Evolutionary conservation across 2,797 vertebrate species (phyloP).

Genomic region (Gymnodraco acuticeps): DNA sequence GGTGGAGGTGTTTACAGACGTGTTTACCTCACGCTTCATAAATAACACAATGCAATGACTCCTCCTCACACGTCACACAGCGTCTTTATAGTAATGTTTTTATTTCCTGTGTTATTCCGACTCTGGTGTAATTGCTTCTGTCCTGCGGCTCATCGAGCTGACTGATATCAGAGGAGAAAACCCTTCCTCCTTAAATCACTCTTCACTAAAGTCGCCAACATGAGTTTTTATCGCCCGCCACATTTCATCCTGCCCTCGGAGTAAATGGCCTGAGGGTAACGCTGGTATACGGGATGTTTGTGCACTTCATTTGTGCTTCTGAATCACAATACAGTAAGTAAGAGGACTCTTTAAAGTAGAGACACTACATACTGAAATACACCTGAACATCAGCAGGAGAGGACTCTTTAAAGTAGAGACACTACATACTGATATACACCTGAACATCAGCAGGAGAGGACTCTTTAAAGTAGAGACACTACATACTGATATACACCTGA

Average conservation of each 20-base stretch:
- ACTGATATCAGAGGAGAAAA: conserved; percentile 73
- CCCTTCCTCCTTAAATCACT: conserved; percentile 71
- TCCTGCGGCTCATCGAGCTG: conserved; percentile 81
- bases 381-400: too few relatives aligned
- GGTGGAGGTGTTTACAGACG: neutral
- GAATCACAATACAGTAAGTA: neutral
- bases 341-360: too few relatives aligned
- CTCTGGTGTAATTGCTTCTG: conserved; percentile 83
- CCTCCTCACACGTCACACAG: conserved; percentile 61
- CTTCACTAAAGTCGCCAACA: conserved; percentile 14
- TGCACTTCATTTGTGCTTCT: conserved; percentile 20
- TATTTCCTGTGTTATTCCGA: conserved; percentile 83
- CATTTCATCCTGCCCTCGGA: conserved; percentile 20
- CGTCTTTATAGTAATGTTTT: conserved; percentile 82
- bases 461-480: too few relatives aligned
- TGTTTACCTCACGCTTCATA: conserved; percentile 70
- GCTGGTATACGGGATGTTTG: conserved; percentile 14
- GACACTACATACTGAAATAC: too few relatives aligned
- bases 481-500: too few relatives aligned
- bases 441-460: too few relatives aligned
- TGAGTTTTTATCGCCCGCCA: conserved; percentile 30
- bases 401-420: too few relatives aligned
- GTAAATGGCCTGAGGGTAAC: conserved; percentile 20
- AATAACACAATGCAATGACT: conserved; percentile 83
- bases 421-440: too few relatives aligned